Conservation (phyloP, 2,797 vertebrate species). For the Oreonectes daqikongensis region DNA sequence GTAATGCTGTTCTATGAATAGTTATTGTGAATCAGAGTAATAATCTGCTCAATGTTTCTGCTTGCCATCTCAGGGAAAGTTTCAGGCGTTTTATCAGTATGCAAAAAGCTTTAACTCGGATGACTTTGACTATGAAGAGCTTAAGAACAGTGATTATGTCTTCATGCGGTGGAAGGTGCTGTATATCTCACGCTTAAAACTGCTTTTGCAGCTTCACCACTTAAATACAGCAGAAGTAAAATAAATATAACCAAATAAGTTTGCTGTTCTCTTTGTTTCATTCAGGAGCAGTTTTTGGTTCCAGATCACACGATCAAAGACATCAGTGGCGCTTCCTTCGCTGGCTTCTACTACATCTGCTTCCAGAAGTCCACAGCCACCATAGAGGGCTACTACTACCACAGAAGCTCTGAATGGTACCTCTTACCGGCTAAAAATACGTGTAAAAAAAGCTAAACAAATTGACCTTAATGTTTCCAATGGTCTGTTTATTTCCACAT, state of each 20-base stretch:
- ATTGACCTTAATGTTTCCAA: background rate
- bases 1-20: background rate
- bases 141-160: conserved; percentile 95
- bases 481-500: no score
- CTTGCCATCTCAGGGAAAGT: conserved; percentile 84
- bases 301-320: conserved; percentile 98
- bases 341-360: conserved; percentile 99
- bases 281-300: conserved; percentile 95
- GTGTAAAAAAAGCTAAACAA: background rate
- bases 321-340: conserved; percentile 98
- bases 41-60: background rate
- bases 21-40: background rate
- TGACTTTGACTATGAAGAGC: conserved; percentile 95
- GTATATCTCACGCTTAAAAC: conserved; percentile 63
- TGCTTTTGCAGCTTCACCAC: background rate
- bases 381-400: conserved; percentile 94
- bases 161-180: conserved; percentile 99
- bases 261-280: background rate
- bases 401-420: conserved; percentile 89
- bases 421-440: background rate
- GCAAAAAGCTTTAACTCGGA: conserved; percentile 98
- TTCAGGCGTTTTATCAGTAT: conserved; percentile 98
- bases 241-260: background rate
- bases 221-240: background rate
- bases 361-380: conserved; percentile 99